Evolutionary conservation across 1,140 invertebrate species (phyloP).

Genomic region (Ephestia elutella): DNA sequence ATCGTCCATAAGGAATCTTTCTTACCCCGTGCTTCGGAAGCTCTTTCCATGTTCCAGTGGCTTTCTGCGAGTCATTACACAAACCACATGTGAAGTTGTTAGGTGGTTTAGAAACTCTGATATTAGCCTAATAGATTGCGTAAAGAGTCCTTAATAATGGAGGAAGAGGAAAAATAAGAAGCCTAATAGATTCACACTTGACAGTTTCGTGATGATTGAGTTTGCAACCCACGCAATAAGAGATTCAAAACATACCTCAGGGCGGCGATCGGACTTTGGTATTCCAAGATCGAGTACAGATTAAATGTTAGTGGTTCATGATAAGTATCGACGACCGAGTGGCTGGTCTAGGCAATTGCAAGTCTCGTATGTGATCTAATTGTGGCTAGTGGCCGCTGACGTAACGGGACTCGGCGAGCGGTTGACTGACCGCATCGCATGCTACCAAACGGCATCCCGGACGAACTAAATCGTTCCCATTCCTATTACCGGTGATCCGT

Average conservation of each 20-base stretch:
- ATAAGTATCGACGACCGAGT: conserved; percentile 43
- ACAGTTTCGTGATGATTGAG: no score
- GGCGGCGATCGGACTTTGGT: not conserved
- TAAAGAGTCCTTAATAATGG: no score
- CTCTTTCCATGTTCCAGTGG: no score
- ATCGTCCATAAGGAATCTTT: no score
- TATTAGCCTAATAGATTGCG: no score
- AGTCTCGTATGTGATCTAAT: conserved; percentile 61
- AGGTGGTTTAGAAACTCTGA: no score
- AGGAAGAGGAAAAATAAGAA: no score
- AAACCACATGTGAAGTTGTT: no score
- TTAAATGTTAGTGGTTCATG: conserved; percentile 35
- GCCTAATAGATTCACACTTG: no score
- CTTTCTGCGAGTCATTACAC: no score
- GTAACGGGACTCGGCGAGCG: conserved; percentile 55
- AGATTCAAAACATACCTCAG: not conserved
- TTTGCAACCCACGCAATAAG: not conserved
- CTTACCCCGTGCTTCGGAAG: no score
- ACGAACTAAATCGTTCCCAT: conserved; percentile 20
- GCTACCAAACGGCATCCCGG: conserved; percentile 15
- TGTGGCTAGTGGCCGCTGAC: conserved; percentile 58
- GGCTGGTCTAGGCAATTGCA: conserved; percentile 51
- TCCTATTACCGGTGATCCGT: conserved; percentile 21
- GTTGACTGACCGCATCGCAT: conserved; percentile 24
- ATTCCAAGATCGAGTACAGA: not conserved